A percentile compares a stretch with the other conserved stretches of the same genome.
Conservation (phyloP, 2,797 vertebrate genomes). For the Capromys pilorides region DNA sequence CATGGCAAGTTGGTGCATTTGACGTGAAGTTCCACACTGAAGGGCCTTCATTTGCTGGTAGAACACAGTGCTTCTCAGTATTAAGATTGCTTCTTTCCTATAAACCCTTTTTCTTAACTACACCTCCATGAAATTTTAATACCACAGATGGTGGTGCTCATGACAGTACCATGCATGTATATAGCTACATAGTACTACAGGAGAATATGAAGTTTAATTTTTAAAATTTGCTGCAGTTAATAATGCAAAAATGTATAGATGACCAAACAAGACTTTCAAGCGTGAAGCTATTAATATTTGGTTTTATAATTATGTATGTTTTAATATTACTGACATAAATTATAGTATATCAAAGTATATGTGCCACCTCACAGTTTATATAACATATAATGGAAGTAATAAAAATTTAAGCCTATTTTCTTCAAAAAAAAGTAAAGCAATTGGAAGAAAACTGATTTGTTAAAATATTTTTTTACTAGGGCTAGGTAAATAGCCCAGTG, state of each 20-base stretch:
- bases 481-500: too few relatives aligned
- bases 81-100: neutral
- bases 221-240: conserved; percentile 3
- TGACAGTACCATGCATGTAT: neutral
- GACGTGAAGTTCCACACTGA: neutral
- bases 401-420: conserved; percentile 7
- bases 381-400: neutral
- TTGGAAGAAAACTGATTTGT: neutral
- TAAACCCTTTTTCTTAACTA: neutral
- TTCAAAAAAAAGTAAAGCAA: neutral
- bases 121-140: neutral
- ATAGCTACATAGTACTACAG: neutral
- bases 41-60: neutral
- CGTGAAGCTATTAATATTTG: conserved; percentile 6
- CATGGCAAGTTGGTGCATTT: neutral
- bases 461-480: conserved; percentile 48
- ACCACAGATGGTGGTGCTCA: neutral
- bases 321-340: neutral
- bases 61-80: neutral
- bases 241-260: neutral
- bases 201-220: neutral
- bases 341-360: conserved; percentile 21
- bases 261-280: neutral
- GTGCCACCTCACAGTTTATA: neutral
- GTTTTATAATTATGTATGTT: neutral